Conservation (phyloP, 2,888 invertebrate species). For the Hypomecis punctinalis region DNA sequence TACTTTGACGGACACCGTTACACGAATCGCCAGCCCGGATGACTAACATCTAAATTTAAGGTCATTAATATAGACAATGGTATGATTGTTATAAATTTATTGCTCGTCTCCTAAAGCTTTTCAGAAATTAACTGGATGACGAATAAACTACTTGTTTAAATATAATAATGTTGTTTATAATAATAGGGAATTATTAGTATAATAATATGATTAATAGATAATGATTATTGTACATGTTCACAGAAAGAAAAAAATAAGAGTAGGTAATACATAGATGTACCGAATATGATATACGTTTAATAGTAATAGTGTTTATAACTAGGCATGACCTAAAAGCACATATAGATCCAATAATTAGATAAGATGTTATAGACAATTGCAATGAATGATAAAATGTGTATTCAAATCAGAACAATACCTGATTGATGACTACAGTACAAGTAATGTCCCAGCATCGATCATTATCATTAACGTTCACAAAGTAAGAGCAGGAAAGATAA, state of each 20-base stretch:
- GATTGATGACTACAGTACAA: constrained; percentile 43
- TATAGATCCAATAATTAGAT: constrained; percentile 3
- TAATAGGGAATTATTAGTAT: not conserved
- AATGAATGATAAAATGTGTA: constrained; percentile 36
- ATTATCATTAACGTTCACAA: constrained; percentile 38
- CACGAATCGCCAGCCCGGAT: constrained; percentile 46
- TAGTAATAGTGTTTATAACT: not conserved
- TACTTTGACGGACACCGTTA: constrained; percentile 53
- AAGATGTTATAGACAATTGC: constrained; percentile 5
- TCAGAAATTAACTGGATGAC: constrained; percentile 10
- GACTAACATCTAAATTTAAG: constrained; percentile 47
- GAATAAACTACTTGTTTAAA: not conserved
- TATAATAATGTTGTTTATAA: not conserved
- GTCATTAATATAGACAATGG: constrained; percentile 55
- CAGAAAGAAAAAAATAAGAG: not conserved
- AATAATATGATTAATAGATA: too few relatives aligned
- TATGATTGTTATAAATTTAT: constrained; percentile 55
- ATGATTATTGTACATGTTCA: too few relatives aligned
- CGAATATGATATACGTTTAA: not conserved
- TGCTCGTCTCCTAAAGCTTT: constrained; percentile 32
- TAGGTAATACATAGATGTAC: too few relatives aligned
- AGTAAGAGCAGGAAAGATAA: constrained; percentile 37
- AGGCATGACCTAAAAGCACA: not conserved
- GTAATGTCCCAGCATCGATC: constrained; percentile 40
- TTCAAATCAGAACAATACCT: constrained; percentile 41